Percentiles rank a stretch among this genome's conserved stretches.
Evolutionary conservation across 2,113 vertebrate species (phyloP).

Genomic region (Tretioscincus oriximinensis): DNA sequence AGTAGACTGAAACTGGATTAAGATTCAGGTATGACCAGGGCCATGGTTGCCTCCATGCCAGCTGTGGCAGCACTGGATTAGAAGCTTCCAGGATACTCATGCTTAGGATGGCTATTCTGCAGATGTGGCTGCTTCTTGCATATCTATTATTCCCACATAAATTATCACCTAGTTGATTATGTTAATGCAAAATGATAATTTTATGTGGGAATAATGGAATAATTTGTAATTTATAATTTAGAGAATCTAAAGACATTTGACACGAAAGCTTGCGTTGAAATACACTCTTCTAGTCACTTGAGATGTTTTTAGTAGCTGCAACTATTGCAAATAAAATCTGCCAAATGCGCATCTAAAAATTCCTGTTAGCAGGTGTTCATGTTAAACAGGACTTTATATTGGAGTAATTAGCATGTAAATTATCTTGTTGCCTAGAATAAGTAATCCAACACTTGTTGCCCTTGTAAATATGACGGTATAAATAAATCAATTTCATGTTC

Average conservation of each 20-base stretch:
- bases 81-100: too few relatives aligned
- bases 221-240: slow-evolving; percentile 41
- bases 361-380: slow-evolving; percentile 70
- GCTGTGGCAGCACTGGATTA: too few relatives aligned
- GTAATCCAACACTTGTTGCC: background rate
- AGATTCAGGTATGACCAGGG: too few relatives aligned
- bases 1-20: too few relatives aligned
- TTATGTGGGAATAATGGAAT: too few relatives aligned
- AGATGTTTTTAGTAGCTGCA: slow-evolving; percentile 65
- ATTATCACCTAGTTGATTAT: too few relatives aligned
- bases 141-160: too few relatives aligned
- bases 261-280: slow-evolving; percentile 54
- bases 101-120: too few relatives aligned
- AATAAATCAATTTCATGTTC: background rate
- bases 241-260: slow-evolving; percentile 31
- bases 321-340: slow-evolving; percentile 69
- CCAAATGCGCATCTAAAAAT: slow-evolving; percentile 70
- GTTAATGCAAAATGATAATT: too few relatives aligned
- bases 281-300: slow-evolving; percentile 58
- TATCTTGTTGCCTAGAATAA: slow-evolving; percentile 73
- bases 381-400: slow-evolving; percentile 67
- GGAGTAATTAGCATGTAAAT: slow-evolving; percentile 69
- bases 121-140: too few relatives aligned
- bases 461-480: background rate
- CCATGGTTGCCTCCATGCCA: too few relatives aligned